Conservation (phyloP, 2,888 invertebrate species). For the Aphodius sticticus region DNA sequence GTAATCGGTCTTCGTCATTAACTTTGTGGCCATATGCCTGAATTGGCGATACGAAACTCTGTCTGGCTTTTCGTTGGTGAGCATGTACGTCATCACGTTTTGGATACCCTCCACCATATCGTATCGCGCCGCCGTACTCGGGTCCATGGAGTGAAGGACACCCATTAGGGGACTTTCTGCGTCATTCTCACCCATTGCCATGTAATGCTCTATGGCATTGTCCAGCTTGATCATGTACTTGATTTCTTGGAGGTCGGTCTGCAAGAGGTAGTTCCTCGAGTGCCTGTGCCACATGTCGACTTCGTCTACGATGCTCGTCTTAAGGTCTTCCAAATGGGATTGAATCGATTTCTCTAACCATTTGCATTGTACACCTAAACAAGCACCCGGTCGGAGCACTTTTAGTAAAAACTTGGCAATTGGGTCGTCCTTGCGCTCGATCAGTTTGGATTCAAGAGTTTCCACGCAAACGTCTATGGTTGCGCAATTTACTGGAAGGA, state of each 20-base stretch:
- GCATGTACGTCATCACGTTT: not conserved
- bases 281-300: not conserved
- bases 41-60: not conserved
- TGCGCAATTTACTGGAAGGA: not conserved
- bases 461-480: not conserved
- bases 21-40: not conserved
- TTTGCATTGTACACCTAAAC: not conserved
- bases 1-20: not conserved
- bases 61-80: not conserved
- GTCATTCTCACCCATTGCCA: not conserved
- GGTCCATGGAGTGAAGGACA: not conserved
- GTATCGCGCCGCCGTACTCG: not conserved
- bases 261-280: not conserved
- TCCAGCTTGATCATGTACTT: not conserved
- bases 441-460: not conserved
- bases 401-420: not conserved
- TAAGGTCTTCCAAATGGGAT: not conserved
- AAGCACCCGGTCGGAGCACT: not conserved
- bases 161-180: not conserved
- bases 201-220: not conserved
- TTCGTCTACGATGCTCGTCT: not conserved
- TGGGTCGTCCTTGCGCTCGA: not conserved
- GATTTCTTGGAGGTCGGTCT: not conserved
- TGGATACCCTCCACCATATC: slow-evolving; percentile 11
- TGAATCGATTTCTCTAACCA: slow-evolving; percentile 1